Conservation (phyloP, 2,797 vertebrate genomes). For the Sebastes itinus region DNA sequence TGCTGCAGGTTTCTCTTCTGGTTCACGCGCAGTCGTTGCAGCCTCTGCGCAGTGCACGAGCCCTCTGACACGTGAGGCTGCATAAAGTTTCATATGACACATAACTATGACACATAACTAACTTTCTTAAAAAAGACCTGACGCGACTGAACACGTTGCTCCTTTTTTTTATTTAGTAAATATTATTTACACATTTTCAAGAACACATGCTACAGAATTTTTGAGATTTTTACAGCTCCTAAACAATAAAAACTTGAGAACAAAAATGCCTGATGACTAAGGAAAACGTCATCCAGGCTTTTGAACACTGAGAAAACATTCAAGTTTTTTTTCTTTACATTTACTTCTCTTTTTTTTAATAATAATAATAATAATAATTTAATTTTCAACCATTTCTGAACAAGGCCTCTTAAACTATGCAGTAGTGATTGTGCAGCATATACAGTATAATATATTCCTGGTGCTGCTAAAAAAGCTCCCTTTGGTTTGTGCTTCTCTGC, state of each 20-base stretch:
- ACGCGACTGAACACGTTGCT: constrained; percentile 28
- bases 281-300: constrained; percentile 73
- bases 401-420: constrained; percentile 83
- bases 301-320: constrained; percentile 83
- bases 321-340: constrained; percentile 73
- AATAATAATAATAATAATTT: constrained; percentile 8
- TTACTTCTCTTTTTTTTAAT: not conserved
- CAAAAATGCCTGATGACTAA: constrained; percentile 66
- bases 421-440: constrained; percentile 85
- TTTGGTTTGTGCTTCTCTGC: constrained; percentile 88
- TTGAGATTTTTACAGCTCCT: constrained; percentile 70
- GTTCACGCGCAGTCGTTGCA: not conserved
- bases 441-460: constrained; percentile 66
- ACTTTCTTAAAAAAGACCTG: not conserved
- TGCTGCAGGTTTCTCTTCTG: not conserved
- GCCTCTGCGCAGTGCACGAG: constrained; percentile 4
- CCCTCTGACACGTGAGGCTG: constrained; percentile 7
- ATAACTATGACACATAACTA: not conserved
- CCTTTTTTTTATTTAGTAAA: constrained; percentile 83
- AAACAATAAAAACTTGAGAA: constrained; percentile 78
- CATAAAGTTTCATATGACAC: constrained; percentile 28
- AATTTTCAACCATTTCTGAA: constrained; percentile 69
- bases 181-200: constrained; percentile 82
- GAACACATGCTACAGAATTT: constrained; percentile 84
- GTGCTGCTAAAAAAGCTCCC: constrained; percentile 81